Base-by-base conservation (phyloP, 2,888 invertebrate genomes). In the Lordiphosa fenestrarum region DNA sequence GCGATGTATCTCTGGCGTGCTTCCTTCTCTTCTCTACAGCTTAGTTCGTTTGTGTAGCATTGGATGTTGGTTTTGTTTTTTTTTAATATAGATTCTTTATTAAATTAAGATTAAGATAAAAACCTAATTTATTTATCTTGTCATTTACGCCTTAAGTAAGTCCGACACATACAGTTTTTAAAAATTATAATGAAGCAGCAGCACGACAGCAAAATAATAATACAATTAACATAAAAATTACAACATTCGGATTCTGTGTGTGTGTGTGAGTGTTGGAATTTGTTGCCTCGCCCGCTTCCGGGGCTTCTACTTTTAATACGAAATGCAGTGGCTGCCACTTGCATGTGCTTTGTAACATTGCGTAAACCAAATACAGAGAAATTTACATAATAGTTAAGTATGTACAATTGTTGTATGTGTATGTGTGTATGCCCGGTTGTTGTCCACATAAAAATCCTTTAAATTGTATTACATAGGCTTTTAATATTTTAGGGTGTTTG, bases 101-200 rank as follows among this genome's bases (percentile, higher is more conserved):
- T 80, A 76, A 76, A 80, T 75, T 76, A 83, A 83, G 48, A 76
- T 80, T 76, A 76, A 54, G 71, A 76, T 84, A 81, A 81, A 77
- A 84, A 80, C 81, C 77, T 80, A 63, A 80, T 80, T 50, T 66
- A 54, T 70, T 72, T 67, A 76, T 76, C 84, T 80, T 76, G 76
- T 83, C 76, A 83, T 80, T 83, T 83, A 83, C 65, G 81, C 81
- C 76, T 83, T 80, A 76, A 76, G 82, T 77, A 82, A 58, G 72
- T 63, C 66, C 69, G 64, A 71, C 44, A 44, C 33, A 44, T 33
- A 44, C 83, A 58, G 72, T 10, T 9, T 30, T 30, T 30, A 30
- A 72, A 80, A 83, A 83, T 80, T 59, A 75, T 44, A 72, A 67
- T 51, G 57, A 56, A 66, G 66, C 51, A 64, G 76, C 81, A 76